Evolutionary conservation across 1,140 invertebrate species (phyloP).

Genomic region (Polypedilum vanderplanki): DNA sequence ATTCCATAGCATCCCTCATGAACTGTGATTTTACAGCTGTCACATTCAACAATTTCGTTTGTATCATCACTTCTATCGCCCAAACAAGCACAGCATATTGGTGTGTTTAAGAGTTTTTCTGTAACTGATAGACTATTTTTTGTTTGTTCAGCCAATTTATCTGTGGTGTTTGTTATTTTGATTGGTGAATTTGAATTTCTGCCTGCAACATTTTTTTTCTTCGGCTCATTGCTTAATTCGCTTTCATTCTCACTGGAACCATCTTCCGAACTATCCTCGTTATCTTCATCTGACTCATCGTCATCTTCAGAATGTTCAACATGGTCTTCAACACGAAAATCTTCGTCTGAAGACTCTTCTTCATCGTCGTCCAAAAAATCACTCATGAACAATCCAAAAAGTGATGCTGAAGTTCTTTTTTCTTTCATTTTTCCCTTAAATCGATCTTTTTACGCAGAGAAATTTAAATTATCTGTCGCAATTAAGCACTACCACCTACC

Average conservation of each 20-base stretch:
- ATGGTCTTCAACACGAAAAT: conserved; percentile 87
- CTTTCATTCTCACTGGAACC: conserved; percentile 31
- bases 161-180: neutral
- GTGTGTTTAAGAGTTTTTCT: conserved; percentile 42
- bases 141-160: neutral
- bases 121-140: conserved; percentile 29
- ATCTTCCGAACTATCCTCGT: conserved; percentile 38
- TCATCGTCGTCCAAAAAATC: conserved; percentile 49
- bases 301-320: conserved; percentile 52
- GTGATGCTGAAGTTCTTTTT: neutral
- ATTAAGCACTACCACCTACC: neutral
- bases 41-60: conserved; percentile 96
- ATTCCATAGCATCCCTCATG: conserved; percentile 98
- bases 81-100: conserved; percentile 89
- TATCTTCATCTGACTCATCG: conserved; percentile 44
- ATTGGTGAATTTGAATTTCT: conserved; percentile 31
- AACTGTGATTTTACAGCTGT: conserved; percentile 90
- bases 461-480: neutral
- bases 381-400: neutral
- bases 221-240: conserved; percentile 32
- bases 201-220: conserved; percentile 38
- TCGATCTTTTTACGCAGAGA: neutral
- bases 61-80: conserved; percentile 86
- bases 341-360: conserved; percentile 89
- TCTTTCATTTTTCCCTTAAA: neutral